Conservation (phyloP, 2,797 vertebrate species). For the Phataginus tetradactyla region DNA sequence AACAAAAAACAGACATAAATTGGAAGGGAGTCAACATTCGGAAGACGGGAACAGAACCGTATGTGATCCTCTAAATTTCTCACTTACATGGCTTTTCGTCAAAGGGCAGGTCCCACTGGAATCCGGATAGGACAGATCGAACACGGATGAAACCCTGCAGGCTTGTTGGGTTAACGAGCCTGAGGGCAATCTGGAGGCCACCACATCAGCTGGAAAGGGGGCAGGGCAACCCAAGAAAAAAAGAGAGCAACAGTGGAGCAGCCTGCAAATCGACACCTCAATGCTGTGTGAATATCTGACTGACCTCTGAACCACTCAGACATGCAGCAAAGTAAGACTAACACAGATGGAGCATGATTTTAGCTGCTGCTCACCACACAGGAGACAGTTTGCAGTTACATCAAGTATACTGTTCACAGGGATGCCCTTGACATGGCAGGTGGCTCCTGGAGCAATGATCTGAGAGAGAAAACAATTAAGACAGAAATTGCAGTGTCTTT, state of each 20-base stretch:
- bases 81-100: neutral
- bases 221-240: neutral
- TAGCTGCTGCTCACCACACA: neutral
- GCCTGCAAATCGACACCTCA: neutral
- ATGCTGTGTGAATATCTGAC: neutral
- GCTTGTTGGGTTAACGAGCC: neutral
- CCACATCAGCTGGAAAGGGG: neutral
- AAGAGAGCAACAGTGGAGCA: neutral
- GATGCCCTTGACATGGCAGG: too few relatives aligned
- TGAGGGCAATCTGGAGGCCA: neutral
- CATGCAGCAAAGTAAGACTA: neutral
- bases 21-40: neutral
- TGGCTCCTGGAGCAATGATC: too few relatives aligned
- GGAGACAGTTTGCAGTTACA: neutral
- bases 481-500: too few relatives aligned
- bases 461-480: too few relatives aligned
- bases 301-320: neutral
- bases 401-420: too few relatives aligned
- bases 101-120: neutral
- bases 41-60: neutral
- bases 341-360: neutral
- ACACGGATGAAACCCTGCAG: neutral
- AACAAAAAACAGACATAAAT: neutral
- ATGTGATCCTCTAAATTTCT: neutral
- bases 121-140: neutral